Evolutionary conservation across 2,113 vertebrate genomes (phyloP).

Genomic region (Piprites chloris): DNA sequence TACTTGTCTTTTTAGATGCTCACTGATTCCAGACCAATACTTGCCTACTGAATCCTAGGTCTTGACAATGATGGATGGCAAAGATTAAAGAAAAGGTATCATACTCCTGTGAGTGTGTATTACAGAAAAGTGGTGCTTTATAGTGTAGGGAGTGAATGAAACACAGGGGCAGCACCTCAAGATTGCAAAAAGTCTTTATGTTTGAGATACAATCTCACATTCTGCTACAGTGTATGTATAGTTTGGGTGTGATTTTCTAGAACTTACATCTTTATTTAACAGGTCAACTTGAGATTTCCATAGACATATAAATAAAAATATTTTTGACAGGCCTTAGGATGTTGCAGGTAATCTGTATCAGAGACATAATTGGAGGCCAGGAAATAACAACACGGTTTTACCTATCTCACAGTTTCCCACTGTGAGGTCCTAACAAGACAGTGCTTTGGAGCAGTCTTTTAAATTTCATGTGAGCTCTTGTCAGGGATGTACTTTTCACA

Average conservation of each 20-base stretch:
- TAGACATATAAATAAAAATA: neutral
- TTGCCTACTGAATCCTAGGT: neutral
- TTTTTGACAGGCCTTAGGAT: neutral
- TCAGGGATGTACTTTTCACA: neutral
- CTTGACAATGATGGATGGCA: slow-evolving; percentile 31
- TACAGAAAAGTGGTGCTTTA: neutral
- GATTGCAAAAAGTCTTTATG: neutral
- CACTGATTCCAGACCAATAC: neutral
- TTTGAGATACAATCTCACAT: neutral
- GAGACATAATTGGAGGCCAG: neutral
- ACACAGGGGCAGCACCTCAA: neutral
- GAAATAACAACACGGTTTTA: neutral
- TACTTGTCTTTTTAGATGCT: neutral
- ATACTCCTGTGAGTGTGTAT: neutral
- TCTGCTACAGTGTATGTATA: neutral
- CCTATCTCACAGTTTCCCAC: neutral
- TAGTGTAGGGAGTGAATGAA: neutral
- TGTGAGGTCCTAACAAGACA: neutral
- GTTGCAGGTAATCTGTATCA: neutral
- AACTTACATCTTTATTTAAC: neutral
- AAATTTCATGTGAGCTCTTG: neutral
- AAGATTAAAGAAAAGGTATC: neutral
- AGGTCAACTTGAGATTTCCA: neutral
- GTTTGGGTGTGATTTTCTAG: neutral
- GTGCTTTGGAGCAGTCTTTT: neutral